Conservation (phyloP, 2,888 invertebrate species). For the Melieria crassipennis region DNA sequence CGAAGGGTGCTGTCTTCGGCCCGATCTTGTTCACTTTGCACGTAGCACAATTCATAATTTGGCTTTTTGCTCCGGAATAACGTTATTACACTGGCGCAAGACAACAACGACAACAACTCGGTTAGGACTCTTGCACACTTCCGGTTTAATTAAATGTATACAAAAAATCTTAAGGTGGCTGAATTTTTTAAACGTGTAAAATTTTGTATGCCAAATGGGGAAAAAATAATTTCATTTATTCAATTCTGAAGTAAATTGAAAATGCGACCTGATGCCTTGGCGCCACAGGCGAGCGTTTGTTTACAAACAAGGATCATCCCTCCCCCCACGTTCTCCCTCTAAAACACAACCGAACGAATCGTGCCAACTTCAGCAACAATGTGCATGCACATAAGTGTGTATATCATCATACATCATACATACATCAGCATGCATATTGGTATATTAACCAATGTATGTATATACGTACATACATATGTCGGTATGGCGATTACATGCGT, state of each 20-base stretch:
- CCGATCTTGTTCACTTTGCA: conserved; percentile 43
- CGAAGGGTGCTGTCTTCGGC: conserved; percentile 39
- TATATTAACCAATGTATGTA: too few relatives aligned
- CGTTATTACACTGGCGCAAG: neutral
- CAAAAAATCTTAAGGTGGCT: conserved; percentile 32
- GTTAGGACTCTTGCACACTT: conserved; percentile 21
- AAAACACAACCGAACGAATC: too few relatives aligned
- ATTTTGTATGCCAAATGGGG: conserved; percentile 41
- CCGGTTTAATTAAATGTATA: conserved; percentile 30
- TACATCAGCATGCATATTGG: too few relatives aligned
- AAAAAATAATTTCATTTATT: conserved; percentile 30
- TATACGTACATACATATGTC: too few relatives aligned
- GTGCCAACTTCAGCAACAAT: too few relatives aligned
- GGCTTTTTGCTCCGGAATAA: conserved; percentile 16
- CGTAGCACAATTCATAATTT: conserved; percentile 42
- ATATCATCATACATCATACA: too few relatives aligned
- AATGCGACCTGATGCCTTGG: conserved; percentile 28
- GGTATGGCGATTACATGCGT: too few relatives aligned
- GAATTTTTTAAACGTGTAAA: conserved; percentile 40
- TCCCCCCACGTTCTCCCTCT: neutral
- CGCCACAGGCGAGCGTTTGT: neutral
- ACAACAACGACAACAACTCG: neutral
- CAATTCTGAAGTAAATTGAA: conserved; percentile 34
- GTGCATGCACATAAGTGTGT: too few relatives aligned
- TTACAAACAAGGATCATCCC: neutral